Conservation (phyloP, 2,113 vertebrate species). For the Ptilonorhynchus violaceus region DNA sequence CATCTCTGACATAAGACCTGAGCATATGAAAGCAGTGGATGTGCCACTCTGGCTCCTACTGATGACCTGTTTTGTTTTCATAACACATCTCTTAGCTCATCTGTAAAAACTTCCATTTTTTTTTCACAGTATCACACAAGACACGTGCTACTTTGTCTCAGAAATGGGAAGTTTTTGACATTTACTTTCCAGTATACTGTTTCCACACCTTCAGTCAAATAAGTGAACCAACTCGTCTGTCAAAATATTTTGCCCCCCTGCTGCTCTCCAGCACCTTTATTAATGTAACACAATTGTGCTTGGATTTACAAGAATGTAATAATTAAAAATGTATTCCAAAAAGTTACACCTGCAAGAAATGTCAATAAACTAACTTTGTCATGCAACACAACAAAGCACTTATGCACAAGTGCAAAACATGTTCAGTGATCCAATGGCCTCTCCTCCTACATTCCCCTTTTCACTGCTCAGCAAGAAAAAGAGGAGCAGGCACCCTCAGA, state of each 20-base stretch:
- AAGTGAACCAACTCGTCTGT: neutral
- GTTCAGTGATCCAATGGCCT: neutral
- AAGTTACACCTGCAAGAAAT: neutral
- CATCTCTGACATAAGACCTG: neutral
- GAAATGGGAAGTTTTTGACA: neutral
- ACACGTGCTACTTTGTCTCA: conserved; percentile 6
- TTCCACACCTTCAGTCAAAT: neutral
- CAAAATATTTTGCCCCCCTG: conserved; percentile 7
- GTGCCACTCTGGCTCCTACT: neutral
- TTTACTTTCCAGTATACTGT: neutral
- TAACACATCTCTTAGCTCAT: neutral
- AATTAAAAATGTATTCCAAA: neutral
- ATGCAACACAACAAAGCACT: neutral
- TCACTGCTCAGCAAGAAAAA: neutral
- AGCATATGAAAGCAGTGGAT: neutral
- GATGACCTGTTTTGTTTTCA: conserved; percentile 5
- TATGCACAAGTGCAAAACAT: neutral
- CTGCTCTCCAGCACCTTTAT: neutral
- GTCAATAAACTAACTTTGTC: neutral
- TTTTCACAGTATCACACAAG: neutral
- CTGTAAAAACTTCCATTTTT: conserved; percentile 7
- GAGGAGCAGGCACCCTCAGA: fast-evolving
- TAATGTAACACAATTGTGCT: neutral
- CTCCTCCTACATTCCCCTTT: neutral
- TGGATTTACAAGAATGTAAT: neutral